Conservation (phyloP, 2,113 vertebrate genomes). For the Orthonyx spaldingii region DNA sequence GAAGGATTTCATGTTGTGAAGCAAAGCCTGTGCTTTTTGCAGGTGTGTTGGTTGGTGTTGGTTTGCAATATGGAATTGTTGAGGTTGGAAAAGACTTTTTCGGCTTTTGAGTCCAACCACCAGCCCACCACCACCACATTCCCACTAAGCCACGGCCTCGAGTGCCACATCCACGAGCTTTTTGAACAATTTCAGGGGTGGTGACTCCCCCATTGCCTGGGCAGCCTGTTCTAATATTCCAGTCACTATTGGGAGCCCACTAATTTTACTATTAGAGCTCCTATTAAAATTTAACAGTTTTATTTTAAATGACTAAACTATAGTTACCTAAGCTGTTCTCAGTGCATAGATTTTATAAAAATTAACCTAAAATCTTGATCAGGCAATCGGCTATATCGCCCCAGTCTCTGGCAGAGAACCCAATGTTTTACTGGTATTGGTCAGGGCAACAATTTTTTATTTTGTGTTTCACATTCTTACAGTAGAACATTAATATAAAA, state of each 20-base stretch:
- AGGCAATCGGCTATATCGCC: not conserved
- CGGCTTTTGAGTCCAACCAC: not conserved
- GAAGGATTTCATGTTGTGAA: not conserved
- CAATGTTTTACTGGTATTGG: not conserved
- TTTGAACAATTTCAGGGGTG: fast-evolving
- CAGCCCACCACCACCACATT: not conserved
- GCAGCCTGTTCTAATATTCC: not conserved
- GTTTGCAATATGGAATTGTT: not conserved
- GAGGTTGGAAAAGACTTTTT: no score
- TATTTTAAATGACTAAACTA: not conserved
- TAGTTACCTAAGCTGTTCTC: not conserved
- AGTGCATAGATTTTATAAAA: not conserved
- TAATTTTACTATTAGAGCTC: not conserved
- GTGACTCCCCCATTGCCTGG: no score
- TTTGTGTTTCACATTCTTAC: not conserved
- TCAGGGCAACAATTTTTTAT: not conserved
- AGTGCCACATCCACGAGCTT: not conserved
- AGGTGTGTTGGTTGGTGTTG: not conserved
- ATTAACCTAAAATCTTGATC: not conserved
- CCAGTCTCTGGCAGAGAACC: not conserved
- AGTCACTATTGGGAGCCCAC: not conserved
- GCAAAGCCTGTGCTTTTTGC: not conserved
- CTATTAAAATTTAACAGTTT: not conserved
- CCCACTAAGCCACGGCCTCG: not conserved
- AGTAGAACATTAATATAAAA: not conserved